Evolutionary conservation across 2,888 invertebrate genomes (phyloP).

Genomic region (Pycnomerus fuliginosus): DNA sequence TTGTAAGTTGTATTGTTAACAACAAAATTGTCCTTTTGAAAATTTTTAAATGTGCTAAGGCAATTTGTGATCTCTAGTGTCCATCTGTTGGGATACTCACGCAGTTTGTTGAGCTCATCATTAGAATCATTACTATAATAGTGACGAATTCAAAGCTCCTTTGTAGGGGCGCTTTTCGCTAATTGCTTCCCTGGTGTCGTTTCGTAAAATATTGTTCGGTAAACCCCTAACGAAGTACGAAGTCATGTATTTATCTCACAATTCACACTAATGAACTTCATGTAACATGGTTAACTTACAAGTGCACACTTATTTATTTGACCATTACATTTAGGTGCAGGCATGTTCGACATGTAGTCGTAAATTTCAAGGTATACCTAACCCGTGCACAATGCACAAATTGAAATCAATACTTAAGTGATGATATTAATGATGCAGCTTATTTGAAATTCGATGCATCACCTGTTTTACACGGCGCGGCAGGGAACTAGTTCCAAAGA

Average conservation of each 20-base stretch:
- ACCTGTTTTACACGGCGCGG: too few species aligned
- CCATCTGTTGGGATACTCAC: too few species aligned
- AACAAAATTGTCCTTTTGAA: too few species aligned
- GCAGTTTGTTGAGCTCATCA: too few species aligned
- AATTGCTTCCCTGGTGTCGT: conserved; percentile 15
- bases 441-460: conserved; percentile 9
- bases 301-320: conserved; percentile 25
- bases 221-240: conserved; percentile 17
- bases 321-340: conserved; percentile 26
- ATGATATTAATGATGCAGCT: conserved; percentile 2
- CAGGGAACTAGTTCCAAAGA: conserved; percentile 11
- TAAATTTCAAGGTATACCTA: conserved; percentile 16
- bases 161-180: conserved; percentile 13
- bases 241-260: conserved; percentile 25
- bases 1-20: too few species aligned
- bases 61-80: too few species aligned
- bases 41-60: too few species aligned
- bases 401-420: conserved; percentile 1
- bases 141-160: too few species aligned
- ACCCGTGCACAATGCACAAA: conserved; percentile 1
- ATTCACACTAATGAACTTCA: conserved; percentile 28
- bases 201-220: conserved; percentile 16
- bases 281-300: conserved; percentile 23
- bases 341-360: conserved; percentile 21
- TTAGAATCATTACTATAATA: too few species aligned